phyloP scores from a whole-genome alignment of 2,797 vertebrate genomes.

The Etheostoma perlongum region DNA sequence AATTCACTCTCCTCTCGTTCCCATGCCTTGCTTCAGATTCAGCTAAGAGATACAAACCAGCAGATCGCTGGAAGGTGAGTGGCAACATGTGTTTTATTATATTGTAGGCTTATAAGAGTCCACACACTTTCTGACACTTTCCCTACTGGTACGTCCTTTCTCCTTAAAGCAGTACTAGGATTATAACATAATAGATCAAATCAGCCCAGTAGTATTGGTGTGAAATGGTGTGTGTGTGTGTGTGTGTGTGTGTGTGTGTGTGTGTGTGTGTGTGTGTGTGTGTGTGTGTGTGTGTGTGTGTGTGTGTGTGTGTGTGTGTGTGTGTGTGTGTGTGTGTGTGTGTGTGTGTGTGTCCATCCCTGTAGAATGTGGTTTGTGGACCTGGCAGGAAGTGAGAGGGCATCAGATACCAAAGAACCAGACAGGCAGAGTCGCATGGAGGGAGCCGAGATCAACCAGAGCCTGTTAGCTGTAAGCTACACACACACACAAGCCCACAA shows the following conservation, averaged over 20 bases:
- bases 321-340: background rate
- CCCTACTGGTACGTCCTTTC: background rate
- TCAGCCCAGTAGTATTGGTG: background rate
- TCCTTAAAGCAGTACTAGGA: background rate
- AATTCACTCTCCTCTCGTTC: constrained; percentile 93
- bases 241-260: constrained; percentile 1
- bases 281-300: constrained; percentile 19
- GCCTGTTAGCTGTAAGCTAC: constrained; percentile 91
- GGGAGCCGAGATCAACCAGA: constrained; percentile 95
- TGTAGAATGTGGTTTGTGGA: constrained; percentile 94
- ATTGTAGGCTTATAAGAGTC: background rate
- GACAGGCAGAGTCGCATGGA: constrained; percentile 92
- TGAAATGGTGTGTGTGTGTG: constrained; percentile 13
- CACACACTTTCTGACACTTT: background rate
- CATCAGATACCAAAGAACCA: constrained; percentile 90
- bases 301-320: constrained; percentile 1
- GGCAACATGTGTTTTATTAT: constrained; percentile 3
- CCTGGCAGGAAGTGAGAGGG: constrained; percentile 94
- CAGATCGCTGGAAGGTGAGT: constrained; percentile 87
- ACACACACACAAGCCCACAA: background rate
- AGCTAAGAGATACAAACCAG: constrained; percentile 86
- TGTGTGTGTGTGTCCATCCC: constrained; percentile 33
- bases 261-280: constrained; percentile 17
- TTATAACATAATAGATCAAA: background rate
- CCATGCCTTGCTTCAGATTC: constrained; percentile 94